Evolutionary conservation across 1,140 invertebrate genomes (phyloP).

Genomic region (Bombus cullumanus): DNA sequence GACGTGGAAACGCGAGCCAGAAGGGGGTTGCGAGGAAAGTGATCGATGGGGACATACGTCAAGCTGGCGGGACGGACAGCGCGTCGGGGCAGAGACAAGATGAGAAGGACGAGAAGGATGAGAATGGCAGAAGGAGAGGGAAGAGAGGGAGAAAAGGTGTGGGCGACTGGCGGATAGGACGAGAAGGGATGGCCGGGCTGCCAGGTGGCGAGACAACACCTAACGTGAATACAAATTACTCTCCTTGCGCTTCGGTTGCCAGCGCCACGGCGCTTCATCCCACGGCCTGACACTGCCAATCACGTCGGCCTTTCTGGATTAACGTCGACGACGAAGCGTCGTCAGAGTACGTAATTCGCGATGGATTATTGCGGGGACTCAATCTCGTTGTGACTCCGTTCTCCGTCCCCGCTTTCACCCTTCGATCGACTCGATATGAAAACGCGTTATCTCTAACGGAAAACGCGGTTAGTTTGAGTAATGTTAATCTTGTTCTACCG

Average conservation of each 20-base stretch:
- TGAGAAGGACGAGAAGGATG: slow-evolving; percentile 59
- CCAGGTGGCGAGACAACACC: slow-evolving; percentile 73
- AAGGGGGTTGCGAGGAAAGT: slow-evolving; percentile 61
- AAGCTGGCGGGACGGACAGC: slow-evolving; percentile 63
- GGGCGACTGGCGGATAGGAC: slow-evolving; percentile 8
- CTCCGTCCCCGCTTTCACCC: neutral
- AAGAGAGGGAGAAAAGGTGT: slow-evolving; percentile 52
- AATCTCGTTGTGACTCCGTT: slow-evolving; percentile 40
- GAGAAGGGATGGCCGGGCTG: slow-evolving; percentile 45
- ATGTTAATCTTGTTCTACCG: neutral
- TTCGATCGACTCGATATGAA: slow-evolving; percentile 5
- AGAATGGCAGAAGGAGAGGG: slow-evolving; percentile 52
- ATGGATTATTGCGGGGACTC: slow-evolving; percentile 62
- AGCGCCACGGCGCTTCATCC: slow-evolving; percentile 60
- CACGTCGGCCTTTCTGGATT: slow-evolving; percentile 65
- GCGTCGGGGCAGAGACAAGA: slow-evolving; percentile 60
- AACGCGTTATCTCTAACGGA: neutral
- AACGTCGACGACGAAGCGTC: slow-evolving; percentile 53
- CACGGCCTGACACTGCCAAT: slow-evolving; percentile 66
- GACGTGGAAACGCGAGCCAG: slow-evolving; percentile 62
- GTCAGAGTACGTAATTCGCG: slow-evolving; percentile 63
- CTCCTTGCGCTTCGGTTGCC: slow-evolving; percentile 61
- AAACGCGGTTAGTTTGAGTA: neutral
- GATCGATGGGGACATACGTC: slow-evolving; percentile 73
- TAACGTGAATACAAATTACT: slow-evolving; percentile 76